Conservation (phyloP, 2,888 invertebrate genomes). For the Rhabditoides inermis region DNA sequence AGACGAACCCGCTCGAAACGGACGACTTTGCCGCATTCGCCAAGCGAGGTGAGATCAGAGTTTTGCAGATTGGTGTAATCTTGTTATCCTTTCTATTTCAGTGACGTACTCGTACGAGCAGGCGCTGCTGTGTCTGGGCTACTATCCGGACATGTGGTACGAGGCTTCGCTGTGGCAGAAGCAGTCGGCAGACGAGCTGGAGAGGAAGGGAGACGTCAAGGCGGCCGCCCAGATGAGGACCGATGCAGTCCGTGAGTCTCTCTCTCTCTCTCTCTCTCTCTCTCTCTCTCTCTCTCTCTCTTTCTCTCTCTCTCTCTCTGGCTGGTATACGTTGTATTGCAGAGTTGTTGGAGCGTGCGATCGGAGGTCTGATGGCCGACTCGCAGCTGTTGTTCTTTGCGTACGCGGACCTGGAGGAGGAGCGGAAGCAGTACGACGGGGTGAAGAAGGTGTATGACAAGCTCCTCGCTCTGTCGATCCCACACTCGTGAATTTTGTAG, state of each 20-base stretch:
- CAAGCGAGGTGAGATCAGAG: slow-evolving; percentile 60
- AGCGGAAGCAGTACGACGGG: slow-evolving; percentile 83
- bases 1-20: slow-evolving; percentile 85
- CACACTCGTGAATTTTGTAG: slow-evolving; percentile 66
- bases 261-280: too few species aligned
- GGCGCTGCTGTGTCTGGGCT: slow-evolving; percentile 85
- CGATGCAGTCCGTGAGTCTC: slow-evolving; percentile 33
- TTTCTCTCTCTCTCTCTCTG: background rate
- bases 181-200: slow-evolving; percentile 80
- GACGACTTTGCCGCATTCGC: slow-evolving; percentile 90
- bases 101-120: slow-evolving; percentile 99
- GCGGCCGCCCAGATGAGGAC: slow-evolving; percentile 19
- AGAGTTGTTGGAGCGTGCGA: slow-evolving; percentile 87
- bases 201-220: slow-evolving; percentile 61
- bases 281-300: too few species aligned
- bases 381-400: slow-evolving; percentile 92
- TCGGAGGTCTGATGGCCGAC: slow-evolving; percentile 72
- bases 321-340: slow-evolving; percentile 9
- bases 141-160: slow-evolving; percentile 97
- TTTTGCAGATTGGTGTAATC: background rate
- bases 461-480: slow-evolving; percentile 83
- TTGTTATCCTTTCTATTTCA: too few species aligned
- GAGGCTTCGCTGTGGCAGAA: slow-evolving; percentile 95
- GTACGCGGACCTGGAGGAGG: slow-evolving; percentile 86
- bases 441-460: slow-evolving; percentile 90